A percentile compares a stretch with the other conserved stretches of the same genome.
These are phyloP conservation scores for Ispidina lecontei DNA, from an alignment of 2,797 vertebrate genomes.

Conservation along the genomic window DNA sequence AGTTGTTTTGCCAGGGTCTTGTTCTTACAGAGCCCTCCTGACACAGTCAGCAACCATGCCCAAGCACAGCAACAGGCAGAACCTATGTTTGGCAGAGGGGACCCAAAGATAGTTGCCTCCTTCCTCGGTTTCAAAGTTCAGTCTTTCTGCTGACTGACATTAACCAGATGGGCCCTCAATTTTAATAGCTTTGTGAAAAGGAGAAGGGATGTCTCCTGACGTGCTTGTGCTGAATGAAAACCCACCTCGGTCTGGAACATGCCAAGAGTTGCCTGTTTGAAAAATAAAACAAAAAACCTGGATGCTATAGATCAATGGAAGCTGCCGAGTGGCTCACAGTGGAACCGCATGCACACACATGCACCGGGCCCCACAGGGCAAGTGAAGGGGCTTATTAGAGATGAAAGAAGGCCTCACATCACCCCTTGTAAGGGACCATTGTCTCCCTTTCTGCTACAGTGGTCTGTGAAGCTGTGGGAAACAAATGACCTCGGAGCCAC, in stretches of 20 bases:
- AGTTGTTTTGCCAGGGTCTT: background rate
- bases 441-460: slow-evolving; percentile 78
- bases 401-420: slow-evolving; percentile 79
- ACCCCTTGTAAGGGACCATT: slow-evolving; percentile 78
- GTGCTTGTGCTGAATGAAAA: slow-evolving; percentile 58
- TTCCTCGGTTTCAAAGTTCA: background rate
- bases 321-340: slow-evolving; percentile 63
- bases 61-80: background rate
- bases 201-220: slow-evolving; percentile 43
- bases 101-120: background rate
- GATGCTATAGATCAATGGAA: slow-evolving; percentile 67
- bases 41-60: background rate
- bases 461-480: slow-evolving; percentile 84
- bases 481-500: slow-evolving; percentile 82
- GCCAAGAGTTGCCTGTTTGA: background rate
- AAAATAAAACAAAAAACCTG: slow-evolving; percentile 64
- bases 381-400: slow-evolving; percentile 81
- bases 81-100: background rate
- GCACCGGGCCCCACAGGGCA: slow-evolving; percentile 67
- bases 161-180: slow-evolving; percentile 16
- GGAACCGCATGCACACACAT: slow-evolving; percentile 51
- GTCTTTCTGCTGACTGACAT: background rate
- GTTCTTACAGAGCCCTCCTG: background rate
- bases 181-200: slow-evolving; percentile 23
- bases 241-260: slow-evolving; percentile 54